Base-by-base conservation (phyloP, 2,113 vertebrate species). In the Phocoena phocoena region DNA sequence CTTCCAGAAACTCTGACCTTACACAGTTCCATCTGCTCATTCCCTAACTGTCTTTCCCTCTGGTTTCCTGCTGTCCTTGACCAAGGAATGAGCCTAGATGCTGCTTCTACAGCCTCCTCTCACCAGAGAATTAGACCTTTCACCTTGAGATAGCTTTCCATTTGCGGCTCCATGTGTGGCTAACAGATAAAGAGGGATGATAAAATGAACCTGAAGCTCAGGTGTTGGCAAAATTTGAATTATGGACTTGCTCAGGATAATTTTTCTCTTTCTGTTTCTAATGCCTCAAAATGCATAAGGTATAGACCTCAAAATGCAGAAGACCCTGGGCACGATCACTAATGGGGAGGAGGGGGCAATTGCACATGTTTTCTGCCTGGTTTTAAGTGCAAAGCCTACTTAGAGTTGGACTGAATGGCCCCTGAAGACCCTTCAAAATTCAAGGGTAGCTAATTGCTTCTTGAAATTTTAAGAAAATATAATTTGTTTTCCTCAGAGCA, bases 1-100 rank as follows among this genome's bases (percentile, higher is more conserved):
- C 88, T 93, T 97, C 96, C 93, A 93, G 87, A 80, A 85, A 84
- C 86, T 36, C 67, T 38, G 95, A 65, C 86, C 92, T 92, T 63
- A 25, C 70, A 44, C 25, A 53, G 79, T 33, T 81, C 79, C 95
- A 87, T 90, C 95, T 93, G 96, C 38, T 84, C 88, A 14, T 63
- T 67, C 38, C 1, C n/a, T 53, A 1, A 33, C 95, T 81, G 38
- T 13, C 71, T 96, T 87, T 74, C 23, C n/a, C 62, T 91, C 81
- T 86, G 91, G 67, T 62, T 90, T 74, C 81, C 93, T 88, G 33
- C 15, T 41, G 15, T 80, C 83, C 44, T 81, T 26, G 0, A 84
- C 8, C 67, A 28, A 77, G 55, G 62, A 70, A 73, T 60, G 63
- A 2, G 41, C 81, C 63, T 47, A 31, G 17, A 33, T 31, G 14